Evolutionary conservation across 2,113 vertebrate species (phyloP).

Genomic region (Carlito syrichta): DNA sequence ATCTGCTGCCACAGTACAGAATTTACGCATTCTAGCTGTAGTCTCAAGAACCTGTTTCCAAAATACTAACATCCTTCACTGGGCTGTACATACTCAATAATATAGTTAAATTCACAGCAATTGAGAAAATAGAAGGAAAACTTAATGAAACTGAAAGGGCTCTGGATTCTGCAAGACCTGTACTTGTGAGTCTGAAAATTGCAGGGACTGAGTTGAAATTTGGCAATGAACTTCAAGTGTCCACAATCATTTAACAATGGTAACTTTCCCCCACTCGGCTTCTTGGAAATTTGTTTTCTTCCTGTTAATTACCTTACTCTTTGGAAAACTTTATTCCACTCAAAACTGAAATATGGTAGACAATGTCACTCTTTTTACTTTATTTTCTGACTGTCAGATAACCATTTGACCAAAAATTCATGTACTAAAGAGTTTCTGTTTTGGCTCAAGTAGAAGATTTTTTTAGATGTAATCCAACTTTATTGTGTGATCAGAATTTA

Average conservation of each 20-base stretch:
- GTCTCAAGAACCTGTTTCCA: background rate
- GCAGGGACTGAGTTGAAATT: background rate
- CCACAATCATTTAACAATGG: background rate
- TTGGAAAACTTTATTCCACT: conserved; percentile 12
- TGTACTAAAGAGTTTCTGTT: background rate
- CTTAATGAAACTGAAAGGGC: background rate
- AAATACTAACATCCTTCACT: conserved; percentile 12
- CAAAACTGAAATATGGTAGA: background rate
- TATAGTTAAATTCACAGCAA: background rate
- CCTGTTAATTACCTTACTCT: background rate
- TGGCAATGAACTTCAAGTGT: background rate
- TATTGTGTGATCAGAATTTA: background rate
- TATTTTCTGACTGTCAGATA: background rate
- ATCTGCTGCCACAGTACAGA: background rate
- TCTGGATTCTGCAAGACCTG: background rate
- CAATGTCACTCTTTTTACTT: background rate
- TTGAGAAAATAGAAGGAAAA: background rate
- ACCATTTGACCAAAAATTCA: background rate
- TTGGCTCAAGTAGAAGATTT: background rate
- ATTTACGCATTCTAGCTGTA: background rate
- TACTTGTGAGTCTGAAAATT: background rate
- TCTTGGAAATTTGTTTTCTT: conserved; percentile 5
- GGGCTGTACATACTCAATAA: background rate
- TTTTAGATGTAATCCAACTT: background rate
- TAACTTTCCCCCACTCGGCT: background rate